These are phyloP conservation scores for Brachionus manjavacas DNA, from an alignment of 1,140 invertebrate species.

Conservation along the genomic window DNA sequence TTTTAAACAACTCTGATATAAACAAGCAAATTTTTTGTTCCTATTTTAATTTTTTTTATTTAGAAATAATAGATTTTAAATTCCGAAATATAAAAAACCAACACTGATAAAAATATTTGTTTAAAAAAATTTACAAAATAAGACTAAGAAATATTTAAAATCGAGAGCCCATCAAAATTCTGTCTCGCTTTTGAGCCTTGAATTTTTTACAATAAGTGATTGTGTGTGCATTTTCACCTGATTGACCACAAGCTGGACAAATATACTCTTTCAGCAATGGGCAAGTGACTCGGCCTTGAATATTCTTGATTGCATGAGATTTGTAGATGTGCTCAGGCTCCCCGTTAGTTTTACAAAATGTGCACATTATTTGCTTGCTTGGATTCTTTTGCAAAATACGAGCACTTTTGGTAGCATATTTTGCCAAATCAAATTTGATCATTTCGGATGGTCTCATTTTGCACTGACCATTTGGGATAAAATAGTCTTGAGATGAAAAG, in stretches of 20 bases:
- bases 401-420: not conserved
- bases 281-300: conserved; percentile 64
- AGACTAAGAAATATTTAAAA: too few relatives aligned
- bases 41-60: too few relatives aligned
- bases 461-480: not conserved
- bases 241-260: conserved; percentile 60
- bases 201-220: conserved; percentile 59
- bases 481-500: too few relatives aligned
- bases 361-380: conserved; percentile 57
- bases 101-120: too few relatives aligned
- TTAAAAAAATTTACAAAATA: too few relatives aligned
- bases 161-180: not conserved
- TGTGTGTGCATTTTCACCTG: conserved; percentile 43
- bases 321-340: conserved; percentile 63
- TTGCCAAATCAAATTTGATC: not conserved
- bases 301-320: conserved; percentile 65
- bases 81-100: too few relatives aligned
- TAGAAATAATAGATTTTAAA: too few relatives aligned
- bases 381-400: not conserved
- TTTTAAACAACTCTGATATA: too few relatives aligned
- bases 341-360: conserved; percentile 71
- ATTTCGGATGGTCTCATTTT: not conserved
- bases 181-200: conserved; percentile 54
- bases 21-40: too few relatives aligned
- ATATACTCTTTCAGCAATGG: conserved; percentile 67